Evolutionary conservation across 2,113 vertebrate genomes (phyloP), one percentile per base, ranked within the genome.

Genomic region (Athene cunicularia): DNA sequence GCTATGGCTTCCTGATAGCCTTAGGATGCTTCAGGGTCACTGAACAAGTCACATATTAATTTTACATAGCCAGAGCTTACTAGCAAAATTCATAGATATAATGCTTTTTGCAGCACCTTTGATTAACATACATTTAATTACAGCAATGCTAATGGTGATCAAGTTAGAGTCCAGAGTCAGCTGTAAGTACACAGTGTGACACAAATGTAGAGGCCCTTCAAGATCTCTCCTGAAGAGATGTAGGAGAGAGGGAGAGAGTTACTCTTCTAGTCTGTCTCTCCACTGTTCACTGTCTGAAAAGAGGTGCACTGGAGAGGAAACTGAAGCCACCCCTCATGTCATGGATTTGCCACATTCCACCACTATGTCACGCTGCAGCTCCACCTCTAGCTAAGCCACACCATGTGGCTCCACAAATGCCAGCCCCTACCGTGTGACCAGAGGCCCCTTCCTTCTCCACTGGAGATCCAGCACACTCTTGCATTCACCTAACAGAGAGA

Each of bases 1-100:
- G 41, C 76, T 95, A 82, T 39, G 23, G 72, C n/a, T 95, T 92
- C 63, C 83, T 91, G 86, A 76, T 86, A 95, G 94, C 23, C 13
- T 80, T 76, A 77, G 20, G 21, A 10, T 62, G n/a, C 35, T 52
- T 28, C 17, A 33, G 26, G 13, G n/a, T 41, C 55, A 80, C 27
- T n/a, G 13, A 83, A 71, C 12, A 81, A n/a, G 18, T 72, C 30
- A 27, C 19, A 17, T 18, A 18, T 3, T 47, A 11, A 32, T 81
- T 94, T 77, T 81, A 71, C 3, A 1, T 18, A 66, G 32, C 11
- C 19, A 67, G 21, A 79, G 16, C 17, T 88, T 79, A 35, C 47
- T 59, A 74, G 41, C 12, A 82, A 87, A 92, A 60, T 35, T 58
- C 12, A 45, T 33, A 5, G 73, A 43, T 83, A 11, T 26, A 63